Evolutionary conservation across 2,113 vertebrate species (phyloP).

Genomic region (Synchiropus splendidus): DNA sequence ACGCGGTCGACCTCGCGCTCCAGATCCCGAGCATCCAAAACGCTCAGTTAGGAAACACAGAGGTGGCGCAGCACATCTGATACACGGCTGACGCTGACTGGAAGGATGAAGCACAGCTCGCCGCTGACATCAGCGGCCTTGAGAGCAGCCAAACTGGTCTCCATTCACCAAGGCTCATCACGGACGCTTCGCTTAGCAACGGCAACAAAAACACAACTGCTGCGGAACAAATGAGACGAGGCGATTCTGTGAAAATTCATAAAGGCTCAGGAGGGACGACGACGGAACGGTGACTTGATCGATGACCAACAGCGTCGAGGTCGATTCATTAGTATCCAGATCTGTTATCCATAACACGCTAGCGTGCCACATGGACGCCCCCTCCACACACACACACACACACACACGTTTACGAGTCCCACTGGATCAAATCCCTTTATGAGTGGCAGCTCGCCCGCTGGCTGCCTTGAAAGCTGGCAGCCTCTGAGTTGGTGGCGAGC

Average conservation of each 20-base stretch:
- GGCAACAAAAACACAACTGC: constrained; percentile 35
- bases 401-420: constrained; percentile 25
- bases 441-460: constrained; percentile 45
- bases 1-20: no score
- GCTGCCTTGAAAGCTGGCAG: constrained; percentile 43
- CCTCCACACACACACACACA: constrained; percentile 1
- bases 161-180: constrained; percentile 37
- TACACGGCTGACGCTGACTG: no score
- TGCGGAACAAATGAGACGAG: constrained; percentile 27
- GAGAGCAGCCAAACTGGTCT: no score
- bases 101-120: no score
- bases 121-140: no score
- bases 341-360: constrained; percentile 8
- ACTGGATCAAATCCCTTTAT: constrained; percentile 40
- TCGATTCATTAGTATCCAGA: constrained; percentile 11
- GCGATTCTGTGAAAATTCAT: constrained; percentile 33
- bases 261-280: constrained; percentile 11
- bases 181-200: constrained; percentile 18
- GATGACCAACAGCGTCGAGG: neutral
- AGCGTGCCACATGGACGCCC: neutral
- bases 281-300: neutral
- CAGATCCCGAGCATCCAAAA: no score
- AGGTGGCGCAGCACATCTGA: no score
- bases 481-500: constrained; percentile 12
- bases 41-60: no score